Percentiles rank a stretch among this genome's conserved stretches.
Conservation (phyloP, 2,113 vertebrate species). For the Mungos mungo region DNA sequence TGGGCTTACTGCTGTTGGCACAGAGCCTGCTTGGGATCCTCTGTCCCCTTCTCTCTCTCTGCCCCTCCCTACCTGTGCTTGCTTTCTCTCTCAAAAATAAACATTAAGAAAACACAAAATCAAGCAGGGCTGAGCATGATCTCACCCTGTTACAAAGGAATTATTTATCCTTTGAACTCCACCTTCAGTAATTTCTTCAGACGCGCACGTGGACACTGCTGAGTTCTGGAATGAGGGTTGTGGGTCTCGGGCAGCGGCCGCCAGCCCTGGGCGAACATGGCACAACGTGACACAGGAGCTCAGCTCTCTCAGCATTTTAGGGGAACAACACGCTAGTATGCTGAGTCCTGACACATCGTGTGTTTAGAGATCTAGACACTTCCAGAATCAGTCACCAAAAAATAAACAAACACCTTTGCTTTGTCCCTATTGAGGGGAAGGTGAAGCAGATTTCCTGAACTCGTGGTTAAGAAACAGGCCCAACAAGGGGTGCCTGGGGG, state of each 20-base stretch:
- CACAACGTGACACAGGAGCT: not conserved
- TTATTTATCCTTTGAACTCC: not conserved
- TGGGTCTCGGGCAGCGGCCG: not conserved
- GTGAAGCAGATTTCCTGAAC: not conserved
- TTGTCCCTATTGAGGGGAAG: not conserved
- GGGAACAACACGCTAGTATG: rapidly evolving
- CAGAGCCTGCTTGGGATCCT: no score
- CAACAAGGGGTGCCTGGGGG: not conserved
- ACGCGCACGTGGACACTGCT: rapidly evolving
- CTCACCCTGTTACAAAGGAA: not conserved
- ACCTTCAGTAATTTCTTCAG: not conserved
- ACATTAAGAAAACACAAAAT: not conserved
- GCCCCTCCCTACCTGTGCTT: no score
- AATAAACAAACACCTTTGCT: not conserved
- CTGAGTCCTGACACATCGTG: rapidly evolving
- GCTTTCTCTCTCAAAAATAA: no score
- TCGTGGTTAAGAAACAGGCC: not conserved
- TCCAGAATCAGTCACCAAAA: not conserved
- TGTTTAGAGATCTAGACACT: rapidly evolving
- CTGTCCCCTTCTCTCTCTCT: no score
- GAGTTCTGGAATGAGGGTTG: not conserved
- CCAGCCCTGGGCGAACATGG: not conserved
- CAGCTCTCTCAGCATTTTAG: not conserved
- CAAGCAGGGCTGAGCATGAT: no score
- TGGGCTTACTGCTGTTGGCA: no score